Percentiles rank a stretch among this genome's conserved stretches.
These are phyloP conservation scores for Pogonognathellus flavescens DNA, from an alignment of 1,140 invertebrate species.

Conservation along the genomic window DNA sequence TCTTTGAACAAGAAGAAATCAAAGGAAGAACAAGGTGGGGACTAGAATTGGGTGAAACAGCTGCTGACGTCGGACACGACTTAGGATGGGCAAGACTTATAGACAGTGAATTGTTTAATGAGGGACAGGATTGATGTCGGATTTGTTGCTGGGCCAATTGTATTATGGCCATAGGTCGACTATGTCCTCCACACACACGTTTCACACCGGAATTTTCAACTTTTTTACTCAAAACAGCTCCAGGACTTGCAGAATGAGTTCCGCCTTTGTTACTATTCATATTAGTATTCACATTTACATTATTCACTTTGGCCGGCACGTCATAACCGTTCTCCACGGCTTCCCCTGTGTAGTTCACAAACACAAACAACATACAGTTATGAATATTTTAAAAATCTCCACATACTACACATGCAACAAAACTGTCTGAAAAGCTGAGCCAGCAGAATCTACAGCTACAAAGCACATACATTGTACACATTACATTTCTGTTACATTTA, in stretches of 20 bases:
- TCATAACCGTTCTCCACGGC: constrained; percentile 65
- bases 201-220: background rate
- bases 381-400: constrained; percentile 25
- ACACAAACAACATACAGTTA: constrained; percentile 15
- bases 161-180: constrained; percentile 26
- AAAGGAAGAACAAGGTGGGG: constrained; percentile 62
- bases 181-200: background rate
- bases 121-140: constrained; percentile 66
- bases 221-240: background rate
- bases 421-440: background rate
- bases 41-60: constrained; percentile 65
- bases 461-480: constrained; percentile 15
- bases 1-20: constrained; percentile 53
- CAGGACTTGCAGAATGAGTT: constrained; percentile 1
- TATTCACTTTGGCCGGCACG: constrained; percentile 53
- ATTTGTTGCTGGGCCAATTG: constrained; percentile 58
- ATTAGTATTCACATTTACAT: background rate
- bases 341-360: constrained; percentile 45
- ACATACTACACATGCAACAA: background rate
- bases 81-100: constrained; percentile 57
- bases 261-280: constrained; percentile 20
- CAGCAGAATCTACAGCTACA: background rate
- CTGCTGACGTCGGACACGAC: constrained; percentile 63
- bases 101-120: constrained; percentile 53
- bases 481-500: constrained; percentile 12